Percentiles rank a stretch among this genome's conserved stretches.
Evolutionary conservation across 2,113 vertebrate genomes (phyloP).

Genomic region (Periophthalmodon schlosseri): DNA sequence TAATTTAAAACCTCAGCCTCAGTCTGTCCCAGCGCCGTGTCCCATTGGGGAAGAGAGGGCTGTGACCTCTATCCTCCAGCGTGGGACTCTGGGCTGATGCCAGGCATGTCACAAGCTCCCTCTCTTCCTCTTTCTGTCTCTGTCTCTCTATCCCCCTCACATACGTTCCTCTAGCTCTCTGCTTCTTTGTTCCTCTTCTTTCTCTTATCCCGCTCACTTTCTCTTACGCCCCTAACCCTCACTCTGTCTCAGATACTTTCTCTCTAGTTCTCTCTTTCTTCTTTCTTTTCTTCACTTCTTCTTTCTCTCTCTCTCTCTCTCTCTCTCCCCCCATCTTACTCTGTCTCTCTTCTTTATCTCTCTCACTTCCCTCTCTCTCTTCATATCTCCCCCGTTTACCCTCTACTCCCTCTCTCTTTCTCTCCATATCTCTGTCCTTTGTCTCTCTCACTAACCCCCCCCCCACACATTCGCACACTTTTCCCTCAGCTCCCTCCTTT

Average conservation of each 20-base stretch:
- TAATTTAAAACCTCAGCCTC: neutral
- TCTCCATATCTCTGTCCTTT: neutral
- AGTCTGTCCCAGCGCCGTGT: neutral
- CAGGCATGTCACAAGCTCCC: slow-evolving; percentile 41
- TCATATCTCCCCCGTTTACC: neutral
- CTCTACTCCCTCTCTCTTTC: too few species aligned
- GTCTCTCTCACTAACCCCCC: too few species aligned
- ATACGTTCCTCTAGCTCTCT: too few species aligned
- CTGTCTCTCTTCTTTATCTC: too few species aligned
- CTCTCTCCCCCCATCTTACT: too few species aligned
- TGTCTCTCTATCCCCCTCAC: too few species aligned
- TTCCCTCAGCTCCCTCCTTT: neutral
- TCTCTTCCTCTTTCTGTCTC: neutral
- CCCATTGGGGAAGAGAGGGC: neutral
- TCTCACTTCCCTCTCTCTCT: too few species aligned
- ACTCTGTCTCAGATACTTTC: neutral
- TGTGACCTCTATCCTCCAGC: slow-evolving; percentile 29
- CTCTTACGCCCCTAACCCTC: neutral
- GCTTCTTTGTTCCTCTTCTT: neutral
- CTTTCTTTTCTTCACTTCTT: neutral
- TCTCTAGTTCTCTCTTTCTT: neutral
- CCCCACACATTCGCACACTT: neutral
- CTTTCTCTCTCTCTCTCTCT: neutral
- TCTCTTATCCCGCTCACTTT: neutral
- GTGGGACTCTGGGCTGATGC: slow-evolving; percentile 57